A percentile compares a stretch with the other conserved stretches of the same genome.
Evolutionary conservation across 2,113 vertebrate genomes (phyloP).

Genomic region (Electrona antarctica): DNA sequence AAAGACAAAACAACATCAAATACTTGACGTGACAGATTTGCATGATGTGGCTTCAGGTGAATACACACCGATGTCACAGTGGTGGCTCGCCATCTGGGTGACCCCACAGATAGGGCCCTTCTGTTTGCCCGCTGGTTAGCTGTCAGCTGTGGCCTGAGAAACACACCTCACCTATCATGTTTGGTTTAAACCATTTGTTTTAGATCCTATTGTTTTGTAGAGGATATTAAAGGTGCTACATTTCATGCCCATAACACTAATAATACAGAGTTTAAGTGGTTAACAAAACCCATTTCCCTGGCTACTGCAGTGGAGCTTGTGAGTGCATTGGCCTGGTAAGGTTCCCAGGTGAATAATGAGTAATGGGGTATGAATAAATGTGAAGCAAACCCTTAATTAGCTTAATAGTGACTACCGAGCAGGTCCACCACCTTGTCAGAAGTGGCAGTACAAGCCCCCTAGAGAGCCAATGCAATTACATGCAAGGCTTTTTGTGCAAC

Average conservation of each 20-base stretch:
- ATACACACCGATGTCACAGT: neutral
- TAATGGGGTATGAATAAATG: neutral
- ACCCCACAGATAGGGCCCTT: neutral
- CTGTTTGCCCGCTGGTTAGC: neutral
- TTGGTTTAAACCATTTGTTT: too few species aligned
- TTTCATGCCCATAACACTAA: too few species aligned
- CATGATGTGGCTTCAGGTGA: constrained; percentile 24
- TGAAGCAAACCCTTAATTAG: neutral
- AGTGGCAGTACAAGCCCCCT: constrained; percentile 20
- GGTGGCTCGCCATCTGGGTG: neutral
- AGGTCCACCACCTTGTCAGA: constrained; percentile 15
- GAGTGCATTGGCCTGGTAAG: too few species aligned
- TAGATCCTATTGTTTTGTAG: too few species aligned
- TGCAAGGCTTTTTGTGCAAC: neutral
- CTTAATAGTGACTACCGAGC: neutral
- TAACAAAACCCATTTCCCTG: too few species aligned
- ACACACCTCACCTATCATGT: too few species aligned
- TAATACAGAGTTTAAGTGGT: too few species aligned
- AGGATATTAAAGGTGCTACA: too few species aligned
- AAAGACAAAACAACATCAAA: neutral
- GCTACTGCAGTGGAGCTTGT: too few species aligned
- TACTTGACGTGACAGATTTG: constrained; percentile 35
- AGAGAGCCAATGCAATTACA: constrained; percentile 20
- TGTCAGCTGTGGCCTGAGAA: too few species aligned
- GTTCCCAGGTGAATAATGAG: neutral